Base-by-base conservation (phyloP, 2,888 invertebrate genomes). In the Drosophila robusta region DNA sequence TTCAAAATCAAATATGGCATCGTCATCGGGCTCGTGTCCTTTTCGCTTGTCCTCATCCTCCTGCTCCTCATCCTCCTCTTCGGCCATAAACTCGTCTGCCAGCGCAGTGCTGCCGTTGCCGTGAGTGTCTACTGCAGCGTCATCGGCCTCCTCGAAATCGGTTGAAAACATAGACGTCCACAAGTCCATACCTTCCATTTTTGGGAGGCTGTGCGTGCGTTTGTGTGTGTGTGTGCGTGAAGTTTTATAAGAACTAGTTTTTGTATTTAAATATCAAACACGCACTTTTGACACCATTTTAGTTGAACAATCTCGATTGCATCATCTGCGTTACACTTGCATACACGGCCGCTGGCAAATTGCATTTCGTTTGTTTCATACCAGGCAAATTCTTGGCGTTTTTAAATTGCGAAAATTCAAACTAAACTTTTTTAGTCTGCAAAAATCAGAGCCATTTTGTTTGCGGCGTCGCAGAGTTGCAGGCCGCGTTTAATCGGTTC, bases 151-250 rank as follows among this genome's bases (percentile, higher is more conserved):
- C n/a, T 87, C 83, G 54, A 86, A 88, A 29, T 90, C 90, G 4
- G 80, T 69, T 32, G 87, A 89, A 70, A 90, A 90, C 90, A 90
- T 90, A 18, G 86, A 88, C 62, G 87, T 90, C 90, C 90, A 90
- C 16, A 90, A 80, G 47, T 90, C 91, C 72, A 90, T 80, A 47
- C 85, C 80, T 49, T 90, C 90, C 89, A 90, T 90, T 61, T 80
- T 71, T 50, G 69, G 84, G 46, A 47, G 50, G 45, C 64, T 58
- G 42, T 41, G 65, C 58, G 51, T 61, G 68, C 12, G 9, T 18
- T 29, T 34, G 73, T 69, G 68, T 34, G 9, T 18, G 34, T 34
- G 73, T 69, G 52, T 70, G 74, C 47, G 69, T 78, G 50, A 44
- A 60, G 65, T 78, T 69, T 77, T 80, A 70, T 73, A 73, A 82